A percentile compares a stretch with the other conserved stretches of the same genome.
Evolutionary conservation across 1,140 invertebrate species (phyloP).

Genomic region (Piezodorus guildinii): DNA sequence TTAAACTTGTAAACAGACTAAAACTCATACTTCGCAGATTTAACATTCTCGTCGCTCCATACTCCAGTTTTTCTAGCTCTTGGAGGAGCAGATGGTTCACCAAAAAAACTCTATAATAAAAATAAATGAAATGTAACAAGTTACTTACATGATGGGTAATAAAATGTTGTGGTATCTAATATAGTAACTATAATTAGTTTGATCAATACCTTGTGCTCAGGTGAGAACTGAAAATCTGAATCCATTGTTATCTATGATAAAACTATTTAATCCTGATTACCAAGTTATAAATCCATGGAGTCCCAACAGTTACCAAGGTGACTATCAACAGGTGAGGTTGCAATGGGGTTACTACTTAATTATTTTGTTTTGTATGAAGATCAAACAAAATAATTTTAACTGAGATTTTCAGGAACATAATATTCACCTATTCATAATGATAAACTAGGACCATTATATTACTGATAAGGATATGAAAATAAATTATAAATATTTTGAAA

Average conservation of each 20-base stretch:
- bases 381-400: too few relatives aligned
- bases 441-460: too few relatives aligned
- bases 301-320: neutral
- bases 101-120: slow-evolving; percentile 14
- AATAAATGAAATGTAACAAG: neutral
- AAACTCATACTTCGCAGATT: slow-evolving; percentile 16
- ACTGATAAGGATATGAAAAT: too few relatives aligned
- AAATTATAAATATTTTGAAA: too few relatives aligned
- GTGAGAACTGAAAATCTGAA: slow-evolving; percentile 5
- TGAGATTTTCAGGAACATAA: too few relatives aligned
- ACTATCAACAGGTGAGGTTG: too few relatives aligned
- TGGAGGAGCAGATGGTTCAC: slow-evolving; percentile 12
- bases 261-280: neutral
- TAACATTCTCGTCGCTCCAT: slow-evolving; percentile 16
- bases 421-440: too few relatives aligned
- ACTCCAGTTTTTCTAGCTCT: slow-evolving; percentile 17
- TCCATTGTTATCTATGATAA: neutral
- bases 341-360: too few relatives aligned
- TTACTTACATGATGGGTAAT: neutral
- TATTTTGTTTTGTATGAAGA: too few relatives aligned
- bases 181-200: neutral
- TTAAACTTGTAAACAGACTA: too few relatives aligned
- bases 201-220: slow-evolving; percentile 10
- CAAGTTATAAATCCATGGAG: too few relatives aligned
- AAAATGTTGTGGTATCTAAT: neutral